Percentiles rank a stretch among this genome's conserved stretches.
phyloP scores from a whole-genome alignment of 2,797 vertebrate genomes.

The Acanthopagrus latus region DNA sequence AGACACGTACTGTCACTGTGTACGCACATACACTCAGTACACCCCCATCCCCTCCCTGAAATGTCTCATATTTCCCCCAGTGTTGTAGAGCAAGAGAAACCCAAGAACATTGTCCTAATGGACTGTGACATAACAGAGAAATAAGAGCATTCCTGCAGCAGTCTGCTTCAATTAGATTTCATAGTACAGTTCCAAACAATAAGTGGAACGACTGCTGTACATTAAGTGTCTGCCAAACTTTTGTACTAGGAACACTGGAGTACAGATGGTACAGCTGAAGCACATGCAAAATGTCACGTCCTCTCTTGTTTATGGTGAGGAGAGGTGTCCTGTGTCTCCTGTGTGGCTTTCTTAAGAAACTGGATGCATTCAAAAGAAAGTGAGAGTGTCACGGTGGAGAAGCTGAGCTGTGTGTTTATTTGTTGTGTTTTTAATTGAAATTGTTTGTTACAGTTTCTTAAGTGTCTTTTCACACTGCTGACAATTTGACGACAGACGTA shows the following conservation, averaged over 20 bases:
- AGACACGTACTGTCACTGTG: constrained; percentile 21
- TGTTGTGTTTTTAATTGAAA: neutral
- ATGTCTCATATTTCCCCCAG: constrained; percentile 57
- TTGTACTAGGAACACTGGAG: constrained; percentile 1
- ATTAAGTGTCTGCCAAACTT: constrained; percentile 40
- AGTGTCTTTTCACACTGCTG: neutral
- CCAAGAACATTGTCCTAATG: constrained; percentile 50
- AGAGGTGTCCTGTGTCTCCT: neutral
- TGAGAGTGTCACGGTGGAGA: neutral
- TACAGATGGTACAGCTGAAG: neutral
- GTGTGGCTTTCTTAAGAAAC: neutral
- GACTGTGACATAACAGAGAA: constrained; percentile 63
- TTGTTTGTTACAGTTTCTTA: neutral
- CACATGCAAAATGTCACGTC: constrained; percentile 42
- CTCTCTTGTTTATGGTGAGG: neutral
- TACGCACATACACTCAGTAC: constrained; percentile 15
- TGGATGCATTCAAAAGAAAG: neutral
- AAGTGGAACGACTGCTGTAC: constrained; percentile 50
- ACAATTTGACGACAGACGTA: neutral
- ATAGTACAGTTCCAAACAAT: constrained; percentile 38
- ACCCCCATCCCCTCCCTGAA: constrained; percentile 24
- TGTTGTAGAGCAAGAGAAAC: constrained; percentile 55
- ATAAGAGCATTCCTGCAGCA: constrained; percentile 59
- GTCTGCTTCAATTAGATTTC: constrained; percentile 49
- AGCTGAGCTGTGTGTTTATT: neutral